These are phyloP conservation scores for Dermatemys mawii DNA, from an alignment of 2,113 vertebrate species.

Conservation along the genomic window DNA sequence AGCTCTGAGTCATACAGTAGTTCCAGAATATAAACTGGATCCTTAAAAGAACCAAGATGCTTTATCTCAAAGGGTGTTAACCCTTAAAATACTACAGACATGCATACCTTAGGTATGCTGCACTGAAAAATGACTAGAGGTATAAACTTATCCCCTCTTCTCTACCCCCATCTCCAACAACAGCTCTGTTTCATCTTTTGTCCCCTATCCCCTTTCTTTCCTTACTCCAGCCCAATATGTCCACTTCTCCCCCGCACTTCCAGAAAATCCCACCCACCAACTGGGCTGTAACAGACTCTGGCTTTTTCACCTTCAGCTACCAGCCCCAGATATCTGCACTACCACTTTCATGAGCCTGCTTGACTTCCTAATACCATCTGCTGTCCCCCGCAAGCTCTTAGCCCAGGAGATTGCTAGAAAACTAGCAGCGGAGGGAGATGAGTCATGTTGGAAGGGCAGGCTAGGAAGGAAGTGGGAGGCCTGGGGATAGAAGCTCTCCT, in stretches of 20 bases:
- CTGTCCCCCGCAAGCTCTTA: background rate
- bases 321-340: background rate
- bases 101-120: background rate
- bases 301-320: background rate
- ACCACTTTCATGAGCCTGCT: background rate
- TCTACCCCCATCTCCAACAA: background rate
- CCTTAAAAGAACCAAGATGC: background rate
- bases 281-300: background rate
- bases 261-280: background rate
- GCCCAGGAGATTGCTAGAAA: background rate
- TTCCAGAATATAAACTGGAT: slow-evolving; percentile 12
- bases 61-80: background rate
- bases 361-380: background rate
- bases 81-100: background rate
- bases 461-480: background rate
- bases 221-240: background rate
- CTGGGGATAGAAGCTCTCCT: background rate
- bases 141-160: background rate
- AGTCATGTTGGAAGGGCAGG: background rate
- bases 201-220: background rate
- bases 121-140: background rate
- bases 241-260: background rate
- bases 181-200: background rate
- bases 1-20: background rate
- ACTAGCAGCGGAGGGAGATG: background rate